Evolutionary conservation across 2,113 vertebrate species (phyloP), one percentile per base, ranked within the genome.

Genomic region (Ondatra zibethicus): DNA sequence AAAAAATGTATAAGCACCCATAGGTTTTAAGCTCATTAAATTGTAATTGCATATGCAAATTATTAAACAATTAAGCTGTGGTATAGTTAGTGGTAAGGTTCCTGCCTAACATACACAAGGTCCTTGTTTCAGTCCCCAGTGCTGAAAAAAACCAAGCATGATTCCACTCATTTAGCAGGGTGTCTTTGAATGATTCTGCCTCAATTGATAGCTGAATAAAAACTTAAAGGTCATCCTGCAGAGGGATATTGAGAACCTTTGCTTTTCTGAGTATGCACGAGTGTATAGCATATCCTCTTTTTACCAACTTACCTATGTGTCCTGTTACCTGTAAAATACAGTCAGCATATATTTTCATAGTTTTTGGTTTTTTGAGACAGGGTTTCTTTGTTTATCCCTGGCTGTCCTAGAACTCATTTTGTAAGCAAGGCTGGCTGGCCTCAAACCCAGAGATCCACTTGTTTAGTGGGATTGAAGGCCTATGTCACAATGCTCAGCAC

Each of bases 21-120:
- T 33, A 31, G 61, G 72, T 88, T 96, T 96, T 89, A 63, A 94
- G 33, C 76, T 77, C 33, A 70, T 42, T 93, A 88, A 95, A 66
- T 36, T 75, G 13, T 95, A 31, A 78, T 75, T 92, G 21, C 7
- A 47, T 47, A 58, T 16, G 0, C 36, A 82, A 73, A 75, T 0
- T 16, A 81, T 50, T 88, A 29, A 12, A 82, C 66, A 84, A 63
- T 31, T 55, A 80, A 33, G 17, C 36, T 58, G 33, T 2, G 2
- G 66, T 4, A 0, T 5, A 52, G 47, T 33, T 72, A 1, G 12
- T 39, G 21, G 66, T 29, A 21, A 50, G 25, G 36, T 7, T 25
- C 23, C 19, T 6, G 21, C 52, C 70, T 42, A 13, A 10, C 25
- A 75, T 42, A 27, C 9, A 2, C 87, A 39, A 75, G 70, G 52